A percentile compares a stretch with the other conserved stretches of the same genome.
phyloP scores from a whole-genome alignment of 2,888 invertebrate genomes.

The Leucophora obtusa region DNA sequence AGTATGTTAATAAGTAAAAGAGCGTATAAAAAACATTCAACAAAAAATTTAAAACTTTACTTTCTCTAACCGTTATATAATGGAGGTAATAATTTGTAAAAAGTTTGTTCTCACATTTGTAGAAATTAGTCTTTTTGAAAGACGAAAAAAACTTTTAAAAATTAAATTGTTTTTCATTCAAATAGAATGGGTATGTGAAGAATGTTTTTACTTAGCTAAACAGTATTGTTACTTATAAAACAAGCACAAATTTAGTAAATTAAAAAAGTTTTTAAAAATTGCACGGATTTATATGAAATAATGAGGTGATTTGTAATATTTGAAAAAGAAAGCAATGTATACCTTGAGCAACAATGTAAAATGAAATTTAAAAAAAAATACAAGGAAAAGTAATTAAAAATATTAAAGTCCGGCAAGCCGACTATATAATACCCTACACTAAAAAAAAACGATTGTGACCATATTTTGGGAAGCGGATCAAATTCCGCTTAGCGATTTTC shows the following conservation, averaged over 20 bases:
- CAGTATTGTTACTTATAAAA: background rate
- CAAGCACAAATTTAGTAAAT: background rate
- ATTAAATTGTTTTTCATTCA: background rate
- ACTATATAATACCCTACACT: too few species aligned
- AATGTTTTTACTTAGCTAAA: background rate
- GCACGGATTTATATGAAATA: background rate
- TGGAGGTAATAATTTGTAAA: background rate
- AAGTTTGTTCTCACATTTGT: background rate
- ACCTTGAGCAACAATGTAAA: background rate
- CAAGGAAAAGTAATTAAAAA: too few species aligned
- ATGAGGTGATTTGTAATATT: conserved; percentile 1
- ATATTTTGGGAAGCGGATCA: too few species aligned
- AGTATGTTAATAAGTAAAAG: background rate
- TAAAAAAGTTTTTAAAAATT: background rate
- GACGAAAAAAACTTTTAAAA: background rate
- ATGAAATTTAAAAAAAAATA: background rate
- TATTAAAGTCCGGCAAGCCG: too few species aligned
- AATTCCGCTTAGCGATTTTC: too few species aligned
- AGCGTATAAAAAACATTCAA: background rate
- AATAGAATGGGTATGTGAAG: background rate
- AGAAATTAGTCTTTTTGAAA: background rate
- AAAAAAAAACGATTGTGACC: too few species aligned
- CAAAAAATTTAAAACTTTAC: background rate
- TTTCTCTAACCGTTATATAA: background rate
- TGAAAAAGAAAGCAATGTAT: background rate